Percentiles rank a stretch among this genome's conserved stretches.
Conservation (phyloP, 2,888 invertebrate genomes). For the Drosophila limbata region DNA sequence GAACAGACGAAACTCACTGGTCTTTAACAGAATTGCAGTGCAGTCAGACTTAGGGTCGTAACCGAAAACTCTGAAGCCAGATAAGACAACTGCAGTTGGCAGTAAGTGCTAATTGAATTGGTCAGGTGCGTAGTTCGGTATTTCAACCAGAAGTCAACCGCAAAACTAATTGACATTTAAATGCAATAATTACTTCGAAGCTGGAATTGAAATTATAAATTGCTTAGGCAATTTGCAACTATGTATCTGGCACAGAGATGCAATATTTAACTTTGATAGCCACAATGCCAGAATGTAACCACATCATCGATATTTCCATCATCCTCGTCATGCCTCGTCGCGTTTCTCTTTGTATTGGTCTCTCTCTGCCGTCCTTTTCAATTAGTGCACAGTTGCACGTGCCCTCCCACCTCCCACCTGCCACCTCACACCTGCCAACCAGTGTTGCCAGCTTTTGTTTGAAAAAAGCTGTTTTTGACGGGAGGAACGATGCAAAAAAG, state of each 20-base stretch:
- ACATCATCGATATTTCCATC: slow-evolving; percentile 23
- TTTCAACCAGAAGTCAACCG: slow-evolving; percentile 2
- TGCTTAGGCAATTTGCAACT: slow-evolving; percentile 2
- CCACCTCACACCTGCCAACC: not conserved
- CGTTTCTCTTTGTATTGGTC: slow-evolving; percentile 4
- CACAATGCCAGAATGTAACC: slow-evolving; percentile 41
- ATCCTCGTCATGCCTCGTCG: not conserved
- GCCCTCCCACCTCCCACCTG: slow-evolving; percentile 6
- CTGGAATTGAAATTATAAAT: slow-evolving; percentile 13
- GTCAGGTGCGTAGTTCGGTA: not conserved
- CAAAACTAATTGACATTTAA: slow-evolving; percentile 42
- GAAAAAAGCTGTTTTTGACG: too few species aligned
- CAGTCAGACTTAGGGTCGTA: not conserved
- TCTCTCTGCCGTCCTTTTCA: slow-evolving; percentile 34
- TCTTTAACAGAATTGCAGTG: slow-evolving; percentile 1
- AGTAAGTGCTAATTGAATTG: not conserved
- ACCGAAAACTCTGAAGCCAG: not conserved
- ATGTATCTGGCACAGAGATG: slow-evolving; percentile 14
- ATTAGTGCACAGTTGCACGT: slow-evolving; percentile 57
- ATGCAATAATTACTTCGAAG: slow-evolving; percentile 31
- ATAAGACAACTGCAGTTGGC: not conserved
- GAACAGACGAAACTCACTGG: not conserved
- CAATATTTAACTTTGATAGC: slow-evolving; percentile 39
- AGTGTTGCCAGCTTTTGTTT: too few species aligned
- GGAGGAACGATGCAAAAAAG: too few species aligned